Base-by-base conservation (phyloP, 2,113 vertebrate species). In the Miniopterus natalensis region DNA sequence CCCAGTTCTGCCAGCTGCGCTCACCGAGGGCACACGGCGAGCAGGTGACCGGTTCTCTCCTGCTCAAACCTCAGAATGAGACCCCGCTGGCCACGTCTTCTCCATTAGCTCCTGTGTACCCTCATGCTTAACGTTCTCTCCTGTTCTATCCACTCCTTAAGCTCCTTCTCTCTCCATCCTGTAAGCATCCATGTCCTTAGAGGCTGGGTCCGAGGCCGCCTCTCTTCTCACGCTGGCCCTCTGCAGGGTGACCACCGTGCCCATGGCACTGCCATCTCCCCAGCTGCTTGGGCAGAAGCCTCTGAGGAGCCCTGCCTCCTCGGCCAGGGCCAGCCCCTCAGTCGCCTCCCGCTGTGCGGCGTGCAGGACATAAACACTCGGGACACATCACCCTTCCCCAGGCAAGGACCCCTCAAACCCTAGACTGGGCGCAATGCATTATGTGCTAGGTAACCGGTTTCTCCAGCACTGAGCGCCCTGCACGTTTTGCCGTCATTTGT, bases 191-290 rank as follows among this genome's bases (percentile, higher is more conserved):
- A 5, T 31, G 18, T 73, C n/a, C 42, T 89, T 21, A 23, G 10
- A 75, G 70, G 66, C 13, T 29, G 6, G 6, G 36, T 9, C 40
- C 9, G 21, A 14, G 13, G 59, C 13, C 49, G 9, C 21, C 5
- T 13, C 36, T 53, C 11, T 23, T 31, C 15, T 57, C 29, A 40
- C 0, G 17, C 51, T 31, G 17, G 36, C 31, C n/a, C 25, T 71
- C n/a, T 75, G 40, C 29, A 5, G 13, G n/a, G 29, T 4, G 0
- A 77, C 53, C 40, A 49, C 7, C 4, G 36, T 0, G 2, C 1
- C 18, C n/a, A 6, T 0, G 8, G 71, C 0, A 20, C 3, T 8
- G 17, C 1, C 15, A 20, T 2, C 20, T 7, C 29, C 53, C 36
- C 42, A 14, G 29, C 3, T 40, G 13, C 51, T 27, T 15, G 53